Conservation (phyloP, 1,140 invertebrate genomes). For the Polypedilum vanderplanki region DNA sequence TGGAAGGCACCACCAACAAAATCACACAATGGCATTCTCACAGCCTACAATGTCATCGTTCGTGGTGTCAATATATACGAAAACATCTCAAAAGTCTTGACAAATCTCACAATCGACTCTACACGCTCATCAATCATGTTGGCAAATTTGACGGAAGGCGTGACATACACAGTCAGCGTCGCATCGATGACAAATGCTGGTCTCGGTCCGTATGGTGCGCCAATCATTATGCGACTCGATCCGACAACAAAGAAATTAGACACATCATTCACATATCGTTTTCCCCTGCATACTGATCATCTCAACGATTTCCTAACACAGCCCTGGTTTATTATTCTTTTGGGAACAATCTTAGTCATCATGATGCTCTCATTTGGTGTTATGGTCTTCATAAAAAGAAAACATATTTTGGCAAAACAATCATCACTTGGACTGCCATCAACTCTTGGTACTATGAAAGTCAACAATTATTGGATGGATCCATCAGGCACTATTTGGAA, state of each 20-base stretch:
- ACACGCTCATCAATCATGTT: slow-evolving; percentile 50
- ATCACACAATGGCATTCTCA: slow-evolving; percentile 39
- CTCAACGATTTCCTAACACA: slow-evolving; percentile 53
- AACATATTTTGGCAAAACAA: slow-evolving; percentile 52
- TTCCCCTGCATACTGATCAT: slow-evolving; percentile 29
- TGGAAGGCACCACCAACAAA: slow-evolving; percentile 62
- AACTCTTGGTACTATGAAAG: neutral
- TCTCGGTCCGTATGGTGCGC: slow-evolving; percentile 60
- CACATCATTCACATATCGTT: neutral
- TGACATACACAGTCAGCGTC: slow-evolving; percentile 58
- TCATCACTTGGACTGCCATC: slow-evolving; percentile 38
- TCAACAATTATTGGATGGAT: slow-evolving; percentile 15
- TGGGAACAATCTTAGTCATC: slow-evolving; percentile 61
- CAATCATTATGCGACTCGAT: slow-evolving; percentile 59
- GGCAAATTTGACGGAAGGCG: slow-evolving; percentile 55
- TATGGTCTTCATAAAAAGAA: slow-evolving; percentile 53
- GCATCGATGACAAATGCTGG: slow-evolving; percentile 68
- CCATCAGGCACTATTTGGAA: neutral
- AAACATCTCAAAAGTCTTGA: slow-evolving; percentile 45
- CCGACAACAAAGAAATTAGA: slow-evolving; percentile 47
- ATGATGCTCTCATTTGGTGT: slow-evolving; percentile 62
- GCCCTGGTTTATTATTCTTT: slow-evolving; percentile 66
- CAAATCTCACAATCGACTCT: slow-evolving; percentile 56
- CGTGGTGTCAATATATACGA: slow-evolving; percentile 42
- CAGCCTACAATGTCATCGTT: slow-evolving; percentile 43